Conservation (phyloP, 2,113 vertebrate genomes). For the Recurvirostra avosetta region DNA sequence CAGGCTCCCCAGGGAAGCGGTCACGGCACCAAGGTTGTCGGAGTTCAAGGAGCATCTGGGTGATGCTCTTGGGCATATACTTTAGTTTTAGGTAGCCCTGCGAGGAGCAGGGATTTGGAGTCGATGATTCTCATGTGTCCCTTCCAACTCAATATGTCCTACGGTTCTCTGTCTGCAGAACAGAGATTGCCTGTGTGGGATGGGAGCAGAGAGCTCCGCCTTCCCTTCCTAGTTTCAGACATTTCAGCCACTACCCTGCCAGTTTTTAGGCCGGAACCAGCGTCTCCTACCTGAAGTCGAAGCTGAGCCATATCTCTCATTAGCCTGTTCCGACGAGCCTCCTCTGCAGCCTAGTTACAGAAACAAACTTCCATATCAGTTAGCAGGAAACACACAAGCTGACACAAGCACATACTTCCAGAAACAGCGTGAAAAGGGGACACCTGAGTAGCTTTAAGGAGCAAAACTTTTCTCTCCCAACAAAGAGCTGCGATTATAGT, state of each 20-base stretch:
- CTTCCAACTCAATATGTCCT: background rate
- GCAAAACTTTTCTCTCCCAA: background rate
- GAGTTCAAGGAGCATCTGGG: background rate
- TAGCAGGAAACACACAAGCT: background rate
- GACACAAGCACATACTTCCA: fast-evolving
- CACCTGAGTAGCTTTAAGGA: background rate
- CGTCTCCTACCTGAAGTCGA: slow-evolving; percentile 84
- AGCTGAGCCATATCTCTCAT: slow-evolving; percentile 99
- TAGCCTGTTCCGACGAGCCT: slow-evolving; percentile 91
- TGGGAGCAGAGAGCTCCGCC: background rate
- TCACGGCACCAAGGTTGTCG: background rate
- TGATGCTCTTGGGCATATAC: fast-evolving
- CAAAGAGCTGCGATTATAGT: background rate
- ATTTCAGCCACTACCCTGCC: background rate
- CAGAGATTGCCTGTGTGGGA: background rate
- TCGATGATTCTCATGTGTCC: background rate
- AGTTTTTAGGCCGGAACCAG: background rate
- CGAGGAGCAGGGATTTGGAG: background rate
- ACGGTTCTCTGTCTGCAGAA: background rate
- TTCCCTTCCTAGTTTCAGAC: background rate
- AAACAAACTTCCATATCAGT: background rate
- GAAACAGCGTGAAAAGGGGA: background rate
- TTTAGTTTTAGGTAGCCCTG: background rate
- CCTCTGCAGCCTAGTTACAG: slow-evolving; percentile 86
- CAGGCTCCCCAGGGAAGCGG: background rate